Conservation (phyloP, 2,113 vertebrate species). For the Phrynosoma platyrhinos region DNA sequence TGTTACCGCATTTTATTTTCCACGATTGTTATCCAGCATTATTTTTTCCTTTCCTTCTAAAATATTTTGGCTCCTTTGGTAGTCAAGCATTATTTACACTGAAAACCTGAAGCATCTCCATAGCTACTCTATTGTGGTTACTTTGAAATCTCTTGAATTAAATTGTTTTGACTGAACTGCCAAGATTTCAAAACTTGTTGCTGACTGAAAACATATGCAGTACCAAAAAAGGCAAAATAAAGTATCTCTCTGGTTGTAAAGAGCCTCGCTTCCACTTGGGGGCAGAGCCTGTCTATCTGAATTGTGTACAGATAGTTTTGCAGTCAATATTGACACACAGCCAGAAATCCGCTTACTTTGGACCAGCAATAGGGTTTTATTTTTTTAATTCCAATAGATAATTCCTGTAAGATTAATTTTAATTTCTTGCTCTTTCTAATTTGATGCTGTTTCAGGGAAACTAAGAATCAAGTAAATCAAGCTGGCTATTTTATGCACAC, state of each 20-base stretch:
- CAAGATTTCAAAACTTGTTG: constrained; percentile 54
- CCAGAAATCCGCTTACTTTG: not conserved
- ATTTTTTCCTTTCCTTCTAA: constrained; percentile 1
- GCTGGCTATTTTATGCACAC: not conserved
- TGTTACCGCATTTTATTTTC: not conserved
- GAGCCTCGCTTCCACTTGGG: not conserved
- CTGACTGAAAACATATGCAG: constrained; percentile 57
- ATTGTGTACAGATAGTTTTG: not conserved
- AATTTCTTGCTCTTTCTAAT: not conserved
- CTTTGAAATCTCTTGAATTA: constrained; percentile 58
- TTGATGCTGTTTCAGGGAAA: too few species aligned
- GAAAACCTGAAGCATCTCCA: constrained; percentile 13
- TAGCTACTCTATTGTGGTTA: constrained; percentile 53
- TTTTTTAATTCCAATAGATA: not conserved
- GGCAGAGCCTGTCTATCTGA: constrained; percentile 7
- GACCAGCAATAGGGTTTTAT: not conserved
- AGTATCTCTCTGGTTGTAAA: not conserved
- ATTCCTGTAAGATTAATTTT: too few species aligned
- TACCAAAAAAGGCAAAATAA: not conserved
- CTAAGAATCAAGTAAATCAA: too few species aligned
- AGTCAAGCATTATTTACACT: not conserved
- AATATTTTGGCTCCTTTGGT: constrained; percentile 26
- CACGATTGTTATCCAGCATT: too few species aligned
- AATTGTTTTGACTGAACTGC: constrained; percentile 66
- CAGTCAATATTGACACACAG: not conserved